These are phyloP conservation scores for Coturnix japonica DNA, from an alignment of 2,113 vertebrate genomes.

Conservation along the genomic window DNA sequence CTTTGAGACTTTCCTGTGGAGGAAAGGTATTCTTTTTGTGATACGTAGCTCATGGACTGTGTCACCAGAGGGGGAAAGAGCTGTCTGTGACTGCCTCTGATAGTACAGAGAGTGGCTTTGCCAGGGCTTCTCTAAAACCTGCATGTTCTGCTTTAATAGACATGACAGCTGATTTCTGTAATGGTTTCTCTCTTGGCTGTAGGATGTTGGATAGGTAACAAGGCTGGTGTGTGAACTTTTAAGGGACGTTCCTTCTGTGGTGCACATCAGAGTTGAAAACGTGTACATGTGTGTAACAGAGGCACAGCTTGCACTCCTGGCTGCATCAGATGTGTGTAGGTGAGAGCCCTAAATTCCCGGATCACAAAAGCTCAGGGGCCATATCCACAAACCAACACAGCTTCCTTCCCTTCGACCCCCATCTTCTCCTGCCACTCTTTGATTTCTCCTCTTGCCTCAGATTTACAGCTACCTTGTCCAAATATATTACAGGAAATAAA, in stretches of 20 bases:
- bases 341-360: constrained; percentile 12
- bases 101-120: neutral
- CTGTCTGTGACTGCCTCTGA: neutral
- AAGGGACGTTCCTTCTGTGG: neutral
- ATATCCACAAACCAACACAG: neutral
- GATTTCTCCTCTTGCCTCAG: constrained; percentile 61
- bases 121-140: neutral
- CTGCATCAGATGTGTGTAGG: neutral
- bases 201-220: too few relatives aligned
- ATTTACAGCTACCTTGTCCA: constrained; percentile 69
- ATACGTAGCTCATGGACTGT: fast-evolving
- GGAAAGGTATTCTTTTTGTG: neutral
- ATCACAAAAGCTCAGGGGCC: constrained; percentile 24
- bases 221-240: fast-evolving
- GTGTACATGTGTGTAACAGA: fast-evolving
- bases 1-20: neutral
- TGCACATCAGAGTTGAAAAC: fast-evolving
- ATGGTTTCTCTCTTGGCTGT: neutral
- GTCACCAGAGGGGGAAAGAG: neutral
- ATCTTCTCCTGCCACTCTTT: constrained; percentile 42
- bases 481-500: constrained; percentile 73
- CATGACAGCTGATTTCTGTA: neutral
- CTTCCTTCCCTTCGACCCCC: constrained; percentile 51
- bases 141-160: neutral
- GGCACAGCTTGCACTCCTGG: fast-evolving